Conservation (phyloP, 1,140 invertebrate genomes). For the Dufourea novaeangliae region DNA sequence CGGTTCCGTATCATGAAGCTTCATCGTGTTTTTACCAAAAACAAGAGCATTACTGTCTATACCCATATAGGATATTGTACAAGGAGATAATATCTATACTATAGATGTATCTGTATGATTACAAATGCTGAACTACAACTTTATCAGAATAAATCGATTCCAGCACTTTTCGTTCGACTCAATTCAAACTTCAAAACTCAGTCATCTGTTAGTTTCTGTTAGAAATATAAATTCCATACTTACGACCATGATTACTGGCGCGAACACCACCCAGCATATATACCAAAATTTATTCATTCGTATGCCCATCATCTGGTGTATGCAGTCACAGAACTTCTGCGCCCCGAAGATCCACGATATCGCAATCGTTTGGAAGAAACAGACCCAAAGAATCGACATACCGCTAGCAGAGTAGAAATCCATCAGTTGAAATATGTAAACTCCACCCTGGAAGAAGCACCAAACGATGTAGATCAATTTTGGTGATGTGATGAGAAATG, state of each 20-base stretch:
- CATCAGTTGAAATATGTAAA: conserved; percentile 88
- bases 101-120: neutral
- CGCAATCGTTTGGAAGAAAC: conserved; percentile 86
- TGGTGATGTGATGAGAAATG: no score
- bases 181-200: neutral
- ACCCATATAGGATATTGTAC: neutral
- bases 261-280: conserved; percentile 85
- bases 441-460: conserved; percentile 83
- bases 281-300: conserved; percentile 84
- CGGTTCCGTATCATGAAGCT: no score
- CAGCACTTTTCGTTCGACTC: neutral
- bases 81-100: no score
- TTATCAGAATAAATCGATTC: neutral
- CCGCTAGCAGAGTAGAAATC: conserved; percentile 88
- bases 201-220: neutral
- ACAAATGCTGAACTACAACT: neutral
- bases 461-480: no score
- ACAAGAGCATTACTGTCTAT: no score
- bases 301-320: conserved; percentile 87
- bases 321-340: conserved; percentile 83
- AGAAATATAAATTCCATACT: conserved; percentile 65
- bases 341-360: conserved; percentile 87
- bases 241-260: conserved; percentile 85
- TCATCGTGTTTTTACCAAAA: no score
- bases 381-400: conserved; percentile 86